Evolutionary conservation across 2,113 vertebrate genomes (phyloP), one percentile per base, ranked within the genome.

Genomic region (Herpailurus yagouaroundi): DNA sequence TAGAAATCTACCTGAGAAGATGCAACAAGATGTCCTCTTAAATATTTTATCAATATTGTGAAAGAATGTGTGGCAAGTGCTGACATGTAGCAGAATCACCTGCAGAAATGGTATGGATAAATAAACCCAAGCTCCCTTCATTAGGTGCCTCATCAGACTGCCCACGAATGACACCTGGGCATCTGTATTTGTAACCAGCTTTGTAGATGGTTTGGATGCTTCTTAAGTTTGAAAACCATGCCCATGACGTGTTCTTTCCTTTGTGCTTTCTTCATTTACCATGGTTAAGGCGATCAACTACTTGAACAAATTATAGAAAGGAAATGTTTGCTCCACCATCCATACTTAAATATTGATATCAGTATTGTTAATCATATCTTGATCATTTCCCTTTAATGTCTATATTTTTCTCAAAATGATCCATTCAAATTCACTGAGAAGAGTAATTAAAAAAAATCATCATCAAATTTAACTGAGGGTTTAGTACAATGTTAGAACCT

Each of bases 371-470:
- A 81, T 71, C n/a, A 60, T 23, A 85, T 66, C 79, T 92, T 80
- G 50, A 81, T 85, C 88, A 96, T 91, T 93, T 94, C 12, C 38
- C 57, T 92, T 82, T 89, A 85, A 89, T 83, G 31, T 68, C 74
- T 81, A 1, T 95, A 83, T 89, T 95, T 95, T 96, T 96, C 74
- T 92, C 41, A 88, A 81, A 93, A 63, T 74, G 10, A 66, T 69
- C 25, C 66, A 60, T 33, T 86, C 88, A 84, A 77, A 60, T 31
- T 48, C 76, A 74, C 48, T 33, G 29, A 77, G 66, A 90, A 89
- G 80, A 77, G 10, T 96, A 95, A 82, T 69, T 81, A 74, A 97
- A 23, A 82, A 91, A 83, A 15, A 69, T 95, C 80, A 82, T 92
- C 83, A n/a, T 48, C 45, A 83, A 63, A 29, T 86, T 96, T 79